Evolutionary conservation across 2,888 invertebrate species (phyloP), one percentile per base, ranked within the genome.

Genomic region (Taphrorychus bicolor): DNA sequence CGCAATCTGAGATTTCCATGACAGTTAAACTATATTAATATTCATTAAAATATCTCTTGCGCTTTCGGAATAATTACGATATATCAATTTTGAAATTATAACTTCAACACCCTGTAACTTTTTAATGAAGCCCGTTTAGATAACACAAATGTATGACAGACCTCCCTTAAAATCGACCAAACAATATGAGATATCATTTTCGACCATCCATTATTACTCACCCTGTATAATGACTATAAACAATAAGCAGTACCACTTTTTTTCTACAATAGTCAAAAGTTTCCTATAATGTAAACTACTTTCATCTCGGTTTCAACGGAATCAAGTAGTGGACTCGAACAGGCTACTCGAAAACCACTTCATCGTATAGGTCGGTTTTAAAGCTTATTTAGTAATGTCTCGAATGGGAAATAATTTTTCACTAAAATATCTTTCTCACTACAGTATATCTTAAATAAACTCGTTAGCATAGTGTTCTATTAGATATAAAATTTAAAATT

Each of bases 401-500:
- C 72, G 70, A 75, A 75, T 74, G 74, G 63, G 71, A 76, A 74
- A 75, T 72, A 70, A 54, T 69, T 71, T 51, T 73, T 71, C 69
- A 73, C 75, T 75, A 76, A 76, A 76, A 75, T 76, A 77, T 75
- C 72, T 70, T 73, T 71, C 42, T 70, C 69, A 71, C 77, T 77
- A 78, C 77, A 77, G 76, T 78, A 76, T 75, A 77, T 75, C 73
- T 72, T 75, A 73, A 78, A 76, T 76, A 76, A 76, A 76, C 73
- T 75, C 70, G 71, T 76, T 76, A 75, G 76, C 73, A 74, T 73
- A 76, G 61, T 74, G 76, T 73, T 73, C 74, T 76, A 73, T 73
- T 75, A 78, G 75, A 76, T 78, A 77, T 77, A 78, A 78, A 78
- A 78, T 78, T 78, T 76, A 76, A 65, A 75, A 76, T 76, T 77